Conservation (phyloP, 2,888 invertebrate genomes). For the Cryptocephalus primarius region DNA sequence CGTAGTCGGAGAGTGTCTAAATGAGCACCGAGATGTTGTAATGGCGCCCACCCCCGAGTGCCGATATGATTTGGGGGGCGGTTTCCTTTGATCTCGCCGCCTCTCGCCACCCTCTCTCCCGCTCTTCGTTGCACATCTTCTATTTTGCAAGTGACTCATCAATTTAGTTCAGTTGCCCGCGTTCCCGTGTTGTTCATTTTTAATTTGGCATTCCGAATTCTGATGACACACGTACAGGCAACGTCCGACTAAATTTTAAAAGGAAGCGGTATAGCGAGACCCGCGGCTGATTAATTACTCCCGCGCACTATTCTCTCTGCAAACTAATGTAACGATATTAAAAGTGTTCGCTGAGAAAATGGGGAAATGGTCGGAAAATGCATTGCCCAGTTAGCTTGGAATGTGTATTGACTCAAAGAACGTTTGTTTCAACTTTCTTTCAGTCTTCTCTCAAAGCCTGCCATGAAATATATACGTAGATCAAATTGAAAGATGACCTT, state of each 20-base stretch:
- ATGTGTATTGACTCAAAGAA: too few relatives aligned
- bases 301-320: not conserved
- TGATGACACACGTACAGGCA: conserved; percentile 5
- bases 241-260: not conserved
- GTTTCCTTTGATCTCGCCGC: conserved; percentile 55
- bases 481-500: too few relatives aligned
- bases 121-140: conserved; percentile 23
- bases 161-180: conserved; percentile 25
- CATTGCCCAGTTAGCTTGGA: too few relatives aligned
- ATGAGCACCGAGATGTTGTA: conserved; percentile 36
- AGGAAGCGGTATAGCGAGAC: too few relatives aligned
- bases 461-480: too few relatives aligned
- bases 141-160: conserved; percentile 42
- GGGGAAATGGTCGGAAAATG: not conserved
- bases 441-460: too few relatives aligned
- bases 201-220: conserved; percentile 17
- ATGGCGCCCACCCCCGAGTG: conserved; percentile 33
- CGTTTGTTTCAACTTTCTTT: too few relatives aligned
- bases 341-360: not conserved
- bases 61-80: conserved; percentile 39
- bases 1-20: conserved; percentile 31
- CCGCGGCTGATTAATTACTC: not conserved
- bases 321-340: not conserved
- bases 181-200: conserved; percentile 20
- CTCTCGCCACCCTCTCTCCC: conserved; percentile 25